Conservation (phyloP, 2,113 vertebrate genomes). For the Cygnus buccinator region DNA sequence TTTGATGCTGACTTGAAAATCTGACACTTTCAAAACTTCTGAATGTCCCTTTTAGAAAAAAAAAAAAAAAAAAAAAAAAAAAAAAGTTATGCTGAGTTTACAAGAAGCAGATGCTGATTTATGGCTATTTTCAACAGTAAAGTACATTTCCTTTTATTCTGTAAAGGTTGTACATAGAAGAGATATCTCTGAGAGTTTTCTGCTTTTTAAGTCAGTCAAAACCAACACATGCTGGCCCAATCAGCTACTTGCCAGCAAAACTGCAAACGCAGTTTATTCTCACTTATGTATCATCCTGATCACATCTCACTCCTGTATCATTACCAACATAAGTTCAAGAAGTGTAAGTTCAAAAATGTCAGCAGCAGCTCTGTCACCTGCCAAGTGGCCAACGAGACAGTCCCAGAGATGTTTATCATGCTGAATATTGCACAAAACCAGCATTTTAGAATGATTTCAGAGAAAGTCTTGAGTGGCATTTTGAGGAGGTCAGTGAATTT, state of each 20-base stretch:
- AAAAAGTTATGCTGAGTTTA: background rate
- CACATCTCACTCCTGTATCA: background rate
- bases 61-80: background rate
- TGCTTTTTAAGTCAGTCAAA: background rate
- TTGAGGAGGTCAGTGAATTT: background rate
- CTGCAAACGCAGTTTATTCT: background rate
- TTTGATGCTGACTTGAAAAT: background rate
- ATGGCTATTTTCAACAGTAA: background rate
- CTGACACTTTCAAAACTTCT: background rate
- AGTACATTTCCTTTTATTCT: background rate
- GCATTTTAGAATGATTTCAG: background rate
- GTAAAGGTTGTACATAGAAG: background rate
- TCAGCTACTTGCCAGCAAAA: background rate
- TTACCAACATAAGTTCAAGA: background rate
- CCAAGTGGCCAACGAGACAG: background rate
- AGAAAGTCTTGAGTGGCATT: background rate
- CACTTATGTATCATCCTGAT: background rate
- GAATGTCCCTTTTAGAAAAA: background rate
- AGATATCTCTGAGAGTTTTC: background rate
- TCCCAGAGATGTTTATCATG: background rate
- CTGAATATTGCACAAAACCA: background rate
- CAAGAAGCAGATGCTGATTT: background rate
- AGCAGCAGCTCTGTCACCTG: background rate
- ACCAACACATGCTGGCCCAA: background rate
- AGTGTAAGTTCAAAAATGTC: background rate